Evolutionary conservation across 2,113 vertebrate species (phyloP).

Genomic region (Addax nasomaculatus): DNA sequence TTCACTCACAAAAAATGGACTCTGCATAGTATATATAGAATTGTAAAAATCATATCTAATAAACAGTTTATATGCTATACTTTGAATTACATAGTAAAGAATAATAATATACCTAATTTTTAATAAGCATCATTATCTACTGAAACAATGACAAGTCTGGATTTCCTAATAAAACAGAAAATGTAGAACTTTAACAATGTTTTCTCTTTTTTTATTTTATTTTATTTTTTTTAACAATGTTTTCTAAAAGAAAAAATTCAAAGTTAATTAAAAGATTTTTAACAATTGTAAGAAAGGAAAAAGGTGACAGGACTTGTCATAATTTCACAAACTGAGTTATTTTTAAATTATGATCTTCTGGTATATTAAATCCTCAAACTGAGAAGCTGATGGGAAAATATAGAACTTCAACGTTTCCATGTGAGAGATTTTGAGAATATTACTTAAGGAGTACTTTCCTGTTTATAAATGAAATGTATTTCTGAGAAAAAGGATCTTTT

Average conservation of each 20-base stretch:
- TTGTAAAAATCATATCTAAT: neutral
- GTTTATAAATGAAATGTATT: neutral
- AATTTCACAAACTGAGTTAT: neutral
- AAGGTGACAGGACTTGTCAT: neutral
- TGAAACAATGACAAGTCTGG: neutral
- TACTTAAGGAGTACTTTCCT: neutral
- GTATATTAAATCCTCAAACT: neutral
- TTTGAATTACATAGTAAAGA: neutral
- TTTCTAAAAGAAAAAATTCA: neutral
- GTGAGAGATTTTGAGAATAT: neutral
- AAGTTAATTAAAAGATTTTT: neutral
- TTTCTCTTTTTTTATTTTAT: neutral
- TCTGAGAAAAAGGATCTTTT: neutral
- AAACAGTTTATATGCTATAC: neutral
- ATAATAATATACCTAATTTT: neutral
- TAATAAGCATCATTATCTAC: neutral
- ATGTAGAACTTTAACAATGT: neutral
- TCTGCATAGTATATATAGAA: neutral
- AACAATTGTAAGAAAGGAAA: neutral
- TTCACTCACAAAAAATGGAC: neutral
- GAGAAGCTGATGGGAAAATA: neutral
- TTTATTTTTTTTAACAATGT: neutral
- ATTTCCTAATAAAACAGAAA: neutral
- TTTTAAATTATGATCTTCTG: neutral
- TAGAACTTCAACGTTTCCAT: neutral